Evolutionary conservation across 2,888 invertebrate genomes (phyloP), one percentile per base, ranked within the genome.

Genomic region (Epirrita christyi): DNA sequence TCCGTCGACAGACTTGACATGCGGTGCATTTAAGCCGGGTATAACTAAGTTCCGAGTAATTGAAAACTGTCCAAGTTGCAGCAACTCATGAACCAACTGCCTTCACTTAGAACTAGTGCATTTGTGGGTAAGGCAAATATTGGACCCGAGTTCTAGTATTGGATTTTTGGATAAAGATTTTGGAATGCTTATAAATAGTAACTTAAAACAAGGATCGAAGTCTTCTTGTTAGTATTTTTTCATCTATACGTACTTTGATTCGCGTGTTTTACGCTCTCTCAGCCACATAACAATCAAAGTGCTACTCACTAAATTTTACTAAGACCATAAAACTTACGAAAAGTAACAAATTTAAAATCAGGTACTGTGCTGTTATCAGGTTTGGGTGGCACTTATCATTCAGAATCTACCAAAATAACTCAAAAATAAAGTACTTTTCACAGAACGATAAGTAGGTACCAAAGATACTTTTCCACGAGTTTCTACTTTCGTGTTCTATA

Each of bases 21-120:
- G 59, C 59, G 59, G 51, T 64, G 57, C 61, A 59, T 61, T 63
- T 59, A 61, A 63, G 54, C 58, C 34, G 29, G 57, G 72, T 74
- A 71, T 71, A 68, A 68, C 73, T 65, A 68, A 70, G 73, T 72
- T 76, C 63, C 66, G 69, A 76, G 78, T 81, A 82, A 85, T 83
- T 80, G 81, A 80, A 81, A 82, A 81, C 83, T 80, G 82, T 79
- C 81, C 73, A 82, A 84, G 71, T 78, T 59, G 51, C 45, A 14
- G 44, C 34, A 59, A 59, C 55, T 59, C 55, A 43, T 59, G 60
- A 66, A 66, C 69, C 62, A 42, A 59, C 53, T 61, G 63, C 51
- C 58, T 63, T 45, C 42, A 55, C 48, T 52, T 59, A 50, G 55
- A 59, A 59, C 59, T 51, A 37, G 51, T 52, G 51, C 55, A 59